Percentiles rank a stretch among this genome's conserved stretches.
These are phyloP conservation scores for Sicus ferrugineus DNA, from an alignment of 2,888 invertebrate genomes.

Conservation along the genomic window DNA sequence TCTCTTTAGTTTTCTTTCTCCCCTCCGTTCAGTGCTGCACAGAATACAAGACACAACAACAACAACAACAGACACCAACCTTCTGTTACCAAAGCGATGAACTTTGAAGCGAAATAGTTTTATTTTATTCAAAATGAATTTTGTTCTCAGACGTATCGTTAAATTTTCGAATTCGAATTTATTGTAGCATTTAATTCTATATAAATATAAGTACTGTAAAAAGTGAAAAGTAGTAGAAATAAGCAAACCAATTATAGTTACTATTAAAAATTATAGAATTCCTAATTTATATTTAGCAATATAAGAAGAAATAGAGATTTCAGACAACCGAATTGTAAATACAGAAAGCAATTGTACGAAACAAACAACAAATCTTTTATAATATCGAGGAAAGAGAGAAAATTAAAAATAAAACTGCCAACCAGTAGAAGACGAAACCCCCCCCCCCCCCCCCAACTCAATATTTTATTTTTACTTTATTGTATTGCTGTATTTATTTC, in stretches of 20 bases:
- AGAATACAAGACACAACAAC: background rate
- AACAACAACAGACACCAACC: constrained; percentile 1
- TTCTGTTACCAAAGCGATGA: constrained; percentile 6
- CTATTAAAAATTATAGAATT: background rate
- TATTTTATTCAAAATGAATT: background rate
- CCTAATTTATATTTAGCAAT: background rate
- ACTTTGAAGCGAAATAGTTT: background rate
- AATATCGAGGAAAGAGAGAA: background rate
- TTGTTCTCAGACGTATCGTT: background rate
- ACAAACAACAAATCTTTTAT: constrained; percentile 5
- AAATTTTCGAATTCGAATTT: constrained; percentile 31
- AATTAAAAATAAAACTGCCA: constrained; percentile 27
- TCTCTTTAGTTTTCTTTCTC: too few relatives aligned
- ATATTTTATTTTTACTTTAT: too few relatives aligned
- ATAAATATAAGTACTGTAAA: constrained; percentile 23
- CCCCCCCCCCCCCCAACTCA: too few relatives aligned
- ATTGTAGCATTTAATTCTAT: constrained; percentile 30
- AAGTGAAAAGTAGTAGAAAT: background rate
- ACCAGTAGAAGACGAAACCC: constrained; percentile 1
- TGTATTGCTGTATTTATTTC: too few relatives aligned
- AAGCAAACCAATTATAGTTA: background rate
- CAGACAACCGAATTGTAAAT: background rate
- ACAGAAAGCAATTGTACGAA: background rate
- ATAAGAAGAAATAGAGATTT: constrained; percentile 10
- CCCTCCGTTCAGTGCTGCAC: background rate